Conservation (phyloP, 2,797 vertebrate species). For the Schizopygopsis malacanthus region DNA sequence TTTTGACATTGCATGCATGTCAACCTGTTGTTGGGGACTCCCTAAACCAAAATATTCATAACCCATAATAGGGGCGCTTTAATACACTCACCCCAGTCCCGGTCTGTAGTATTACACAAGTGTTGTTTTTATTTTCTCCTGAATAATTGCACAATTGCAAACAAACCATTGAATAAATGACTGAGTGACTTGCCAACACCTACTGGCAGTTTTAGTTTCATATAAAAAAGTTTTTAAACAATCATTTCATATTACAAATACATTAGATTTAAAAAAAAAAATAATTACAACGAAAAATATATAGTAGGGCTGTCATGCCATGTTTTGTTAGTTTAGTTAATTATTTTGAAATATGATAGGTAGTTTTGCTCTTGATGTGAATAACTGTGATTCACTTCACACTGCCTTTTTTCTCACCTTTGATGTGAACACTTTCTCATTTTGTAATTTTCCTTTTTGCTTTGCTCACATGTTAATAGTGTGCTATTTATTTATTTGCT, state of each 20-base stretch:
- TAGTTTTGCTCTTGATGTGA: background rate
- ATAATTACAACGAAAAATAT: background rate
- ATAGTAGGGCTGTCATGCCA: background rate
- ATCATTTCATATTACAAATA: no score
- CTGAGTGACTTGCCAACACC: background rate
- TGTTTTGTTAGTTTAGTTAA: background rate
- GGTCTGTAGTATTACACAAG: background rate
- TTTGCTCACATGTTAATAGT: background rate
- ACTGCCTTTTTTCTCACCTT: background rate
- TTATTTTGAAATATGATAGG: background rate
- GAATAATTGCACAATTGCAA: background rate
- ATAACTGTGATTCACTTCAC: background rate
- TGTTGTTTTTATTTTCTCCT: background rate
- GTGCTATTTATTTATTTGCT: background rate
- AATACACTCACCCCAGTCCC: no score
- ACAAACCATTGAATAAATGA: background rate
- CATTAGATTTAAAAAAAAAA: background rate
- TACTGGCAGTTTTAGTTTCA: background rate
- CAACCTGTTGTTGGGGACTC: no score
- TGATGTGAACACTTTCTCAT: background rate
- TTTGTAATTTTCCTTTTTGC: background rate
- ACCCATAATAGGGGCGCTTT: no score
- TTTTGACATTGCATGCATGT: no score
- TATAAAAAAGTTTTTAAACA: no score
- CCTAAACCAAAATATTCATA: no score